Evolutionary conservation across 92 coral and sea anemone genomes (phyloP).

Genomic region (Paramuricea clavata): DNA sequence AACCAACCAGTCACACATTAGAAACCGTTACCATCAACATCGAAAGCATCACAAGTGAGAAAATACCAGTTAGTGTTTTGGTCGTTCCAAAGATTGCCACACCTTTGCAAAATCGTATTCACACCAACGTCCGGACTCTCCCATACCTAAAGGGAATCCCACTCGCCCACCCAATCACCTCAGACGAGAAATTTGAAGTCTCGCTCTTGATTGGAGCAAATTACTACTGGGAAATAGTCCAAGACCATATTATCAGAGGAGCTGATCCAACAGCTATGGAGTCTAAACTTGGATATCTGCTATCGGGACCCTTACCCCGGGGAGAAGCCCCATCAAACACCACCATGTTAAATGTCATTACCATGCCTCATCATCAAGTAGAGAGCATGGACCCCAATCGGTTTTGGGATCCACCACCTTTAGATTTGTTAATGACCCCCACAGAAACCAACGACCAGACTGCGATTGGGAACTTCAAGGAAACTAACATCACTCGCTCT

Average conservation of each 20-base stretch:
- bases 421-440: no score
- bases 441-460: not conserved
- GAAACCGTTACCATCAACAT: no score
- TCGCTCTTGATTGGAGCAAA: slow-evolving; percentile 66
- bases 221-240: slow-evolving; percentile 66
- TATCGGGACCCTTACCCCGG: slow-evolving; percentile 58
- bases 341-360: not conserved
- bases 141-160: slow-evolving; percentile 68
- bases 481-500: slow-evolving; percentile 41
- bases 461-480: not conserved
- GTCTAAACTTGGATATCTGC: slow-evolving; percentile 68
- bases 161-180: no score
- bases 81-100: slow-evolving; percentile 57
- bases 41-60: no score
- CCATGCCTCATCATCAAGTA: not conserved
- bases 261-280: slow-evolving; percentile 64
- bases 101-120: slow-evolving; percentile 48
- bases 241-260: slow-evolving; percentile 45
- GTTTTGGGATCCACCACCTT: not conserved
- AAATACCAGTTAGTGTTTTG: no score
- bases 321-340: no score
- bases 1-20: no score
- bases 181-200: slow-evolving; percentile 61
- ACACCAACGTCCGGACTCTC: slow-evolving; percentile 20
- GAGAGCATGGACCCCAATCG: not conserved